phyloP scores from a whole-genome alignment of 2,888 invertebrate genomes.

The Drosophila aldrichi region DNA sequence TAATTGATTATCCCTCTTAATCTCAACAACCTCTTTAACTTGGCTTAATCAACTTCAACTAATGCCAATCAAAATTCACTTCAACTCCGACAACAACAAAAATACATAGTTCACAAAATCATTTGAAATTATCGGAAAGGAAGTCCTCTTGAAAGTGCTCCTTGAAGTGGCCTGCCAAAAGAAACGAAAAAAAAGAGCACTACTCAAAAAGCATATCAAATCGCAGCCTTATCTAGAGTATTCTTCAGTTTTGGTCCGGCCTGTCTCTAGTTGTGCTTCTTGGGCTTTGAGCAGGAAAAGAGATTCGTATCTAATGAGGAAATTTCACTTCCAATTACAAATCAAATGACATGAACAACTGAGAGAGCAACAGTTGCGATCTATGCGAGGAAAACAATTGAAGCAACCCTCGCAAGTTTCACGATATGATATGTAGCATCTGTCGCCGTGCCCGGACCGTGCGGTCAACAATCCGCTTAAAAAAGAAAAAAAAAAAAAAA shows the following conservation, averaged over 20 bases:
- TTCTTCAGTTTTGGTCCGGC: neutral
- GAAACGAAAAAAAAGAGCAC: neutral
- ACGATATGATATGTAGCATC: conserved; percentile 13
- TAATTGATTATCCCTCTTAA: neutral
- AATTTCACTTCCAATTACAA: conserved; percentile 1
- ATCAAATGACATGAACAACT: too few relatives aligned
- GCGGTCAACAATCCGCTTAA: conserved; percentile 15
- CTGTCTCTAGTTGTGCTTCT: neutral
- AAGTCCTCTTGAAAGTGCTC: neutral
- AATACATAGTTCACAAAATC: neutral
- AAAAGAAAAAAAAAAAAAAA: conserved; percentile 33
- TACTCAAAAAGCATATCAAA: neutral
- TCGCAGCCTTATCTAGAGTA: neutral
- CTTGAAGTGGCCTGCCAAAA: neutral
- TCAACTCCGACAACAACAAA: neutral
- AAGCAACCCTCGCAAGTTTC: conserved; percentile 7
- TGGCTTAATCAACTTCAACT: neutral
- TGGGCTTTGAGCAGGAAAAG: neutral
- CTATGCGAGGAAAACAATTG: neutral
- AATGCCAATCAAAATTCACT: neutral
- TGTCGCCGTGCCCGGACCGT: conserved; percentile 1
- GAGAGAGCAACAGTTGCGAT: conserved; percentile 1
- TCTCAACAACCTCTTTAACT: neutral
- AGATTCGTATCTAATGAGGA: neutral
- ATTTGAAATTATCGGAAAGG: neutral